Evolutionary conservation across 2,888 invertebrate genomes (phyloP).

Genomic region (Polydrusus tereticollis): DNA sequence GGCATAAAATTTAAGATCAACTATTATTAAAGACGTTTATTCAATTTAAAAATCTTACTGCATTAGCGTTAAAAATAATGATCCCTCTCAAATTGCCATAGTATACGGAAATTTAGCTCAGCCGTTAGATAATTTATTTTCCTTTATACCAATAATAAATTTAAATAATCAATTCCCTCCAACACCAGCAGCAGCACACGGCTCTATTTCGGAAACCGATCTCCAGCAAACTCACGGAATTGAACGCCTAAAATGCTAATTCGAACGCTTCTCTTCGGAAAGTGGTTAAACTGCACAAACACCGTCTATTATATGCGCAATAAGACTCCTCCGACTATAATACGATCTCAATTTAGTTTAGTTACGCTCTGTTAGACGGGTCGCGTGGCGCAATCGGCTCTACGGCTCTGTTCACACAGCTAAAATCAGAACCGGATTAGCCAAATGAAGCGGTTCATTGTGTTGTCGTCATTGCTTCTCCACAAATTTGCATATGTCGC

Average conservation of each 20-base stretch:
- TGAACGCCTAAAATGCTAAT: conserved; percentile 49
- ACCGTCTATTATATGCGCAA: conserved; percentile 70
- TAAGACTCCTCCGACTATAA: conserved; percentile 69
- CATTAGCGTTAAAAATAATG: not conserved
- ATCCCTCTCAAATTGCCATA: conserved; percentile 8
- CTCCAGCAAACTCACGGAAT: conserved; percentile 31
- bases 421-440: conserved; percentile 59
- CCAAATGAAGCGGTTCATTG: conserved; percentile 9
- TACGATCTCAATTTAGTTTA: conserved; percentile 71
- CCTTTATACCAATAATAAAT: conserved; percentile 45
- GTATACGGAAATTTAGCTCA: conserved; percentile 21
- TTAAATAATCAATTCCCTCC: conserved; percentile 46
- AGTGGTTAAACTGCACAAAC: conserved; percentile 70
- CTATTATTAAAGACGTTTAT: too few species aligned
- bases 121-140: conserved; percentile 40
- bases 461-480: too few species aligned
- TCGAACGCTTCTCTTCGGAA: conserved; percentile 63
- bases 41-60: too few species aligned
- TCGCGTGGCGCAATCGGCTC: conserved; percentile 63
- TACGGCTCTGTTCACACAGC: conserved; percentile 14
- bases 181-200: too few species aligned
- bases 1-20: too few species aligned
- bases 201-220: conserved; percentile 7
- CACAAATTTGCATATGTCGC: too few species aligned
- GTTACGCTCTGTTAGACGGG: conserved; percentile 70